These are phyloP conservation scores for Notospermus geniculatus DNA, from an alignment of 1,140 invertebrate genomes.

Conservation along the genomic window DNA sequence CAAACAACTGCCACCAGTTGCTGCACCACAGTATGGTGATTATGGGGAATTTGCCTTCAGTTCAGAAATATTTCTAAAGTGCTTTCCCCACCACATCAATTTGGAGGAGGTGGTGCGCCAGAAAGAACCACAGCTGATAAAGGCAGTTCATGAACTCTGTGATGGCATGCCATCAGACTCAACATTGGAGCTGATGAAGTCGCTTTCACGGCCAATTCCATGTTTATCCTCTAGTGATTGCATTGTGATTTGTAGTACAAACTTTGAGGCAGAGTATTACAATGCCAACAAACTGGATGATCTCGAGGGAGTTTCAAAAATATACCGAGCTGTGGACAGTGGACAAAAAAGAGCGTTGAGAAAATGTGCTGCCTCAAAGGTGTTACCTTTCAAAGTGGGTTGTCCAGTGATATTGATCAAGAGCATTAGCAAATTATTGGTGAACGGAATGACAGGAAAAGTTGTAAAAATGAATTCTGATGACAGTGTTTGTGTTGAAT, in stretches of 20 bases:
- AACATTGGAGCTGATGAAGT: neutral
- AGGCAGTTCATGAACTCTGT: neutral
- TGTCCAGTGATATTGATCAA: neutral
- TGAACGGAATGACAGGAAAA: neutral
- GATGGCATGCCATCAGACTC: neutral
- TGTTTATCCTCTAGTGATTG: neutral
- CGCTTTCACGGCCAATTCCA: neutral
- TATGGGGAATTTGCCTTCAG: constrained; percentile 17
- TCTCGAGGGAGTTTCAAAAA: neutral
- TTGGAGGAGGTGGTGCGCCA: neutral
- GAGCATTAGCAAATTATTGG: neutral
- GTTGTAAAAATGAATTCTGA: neutral
- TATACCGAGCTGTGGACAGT: neutral
- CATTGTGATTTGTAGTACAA: neutral
- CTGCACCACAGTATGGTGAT: constrained; percentile 18
- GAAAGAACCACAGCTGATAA: neutral
- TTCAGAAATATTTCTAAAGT: constrained; percentile 11
- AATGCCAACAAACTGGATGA: neutral
- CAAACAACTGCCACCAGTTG: constrained; percentile 21
- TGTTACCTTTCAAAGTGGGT: neutral
- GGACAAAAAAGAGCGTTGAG: neutral
- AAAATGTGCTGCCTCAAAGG: neutral
- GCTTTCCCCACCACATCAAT: constrained; percentile 3
- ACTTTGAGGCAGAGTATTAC: neutral
- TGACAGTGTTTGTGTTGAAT: neutral